phyloP scores from a whole-genome alignment of 2,113 vertebrate genomes.

The Empidonax alnorum region DNA sequence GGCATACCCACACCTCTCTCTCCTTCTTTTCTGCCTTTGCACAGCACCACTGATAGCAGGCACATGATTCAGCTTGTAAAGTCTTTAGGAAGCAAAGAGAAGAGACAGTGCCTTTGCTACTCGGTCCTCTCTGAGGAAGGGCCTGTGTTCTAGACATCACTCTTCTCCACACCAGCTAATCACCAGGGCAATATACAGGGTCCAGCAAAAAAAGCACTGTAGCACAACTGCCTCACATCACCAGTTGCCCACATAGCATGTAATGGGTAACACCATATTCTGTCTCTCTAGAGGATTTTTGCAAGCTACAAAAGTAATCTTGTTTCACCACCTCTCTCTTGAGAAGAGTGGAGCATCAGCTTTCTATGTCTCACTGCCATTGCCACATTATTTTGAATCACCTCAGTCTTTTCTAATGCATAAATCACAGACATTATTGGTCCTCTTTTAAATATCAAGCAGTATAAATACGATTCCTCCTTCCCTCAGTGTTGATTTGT shows the following conservation, averaged over 20 bases:
- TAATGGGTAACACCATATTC: background rate
- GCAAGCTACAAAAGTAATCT: background rate
- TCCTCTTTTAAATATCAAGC: background rate
- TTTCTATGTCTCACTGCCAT: background rate
- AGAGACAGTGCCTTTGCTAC: background rate
- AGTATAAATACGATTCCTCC: background rate
- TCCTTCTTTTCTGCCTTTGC: background rate
- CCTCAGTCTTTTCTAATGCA: background rate
- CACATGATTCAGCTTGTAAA: background rate
- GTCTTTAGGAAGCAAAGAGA: background rate
- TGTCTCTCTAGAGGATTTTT: background rate
- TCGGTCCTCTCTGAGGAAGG: background rate
- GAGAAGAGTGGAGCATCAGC: background rate
- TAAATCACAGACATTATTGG: background rate
- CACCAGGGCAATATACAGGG: background rate
- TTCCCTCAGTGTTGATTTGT: background rate
- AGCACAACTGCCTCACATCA: background rate
- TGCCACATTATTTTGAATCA: background rate
- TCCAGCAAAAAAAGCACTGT: background rate
- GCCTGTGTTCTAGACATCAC: background rate
- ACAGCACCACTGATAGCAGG: background rate
- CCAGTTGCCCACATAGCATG: background rate
- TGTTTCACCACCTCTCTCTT: background rate
- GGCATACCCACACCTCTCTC: background rate
- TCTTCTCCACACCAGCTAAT: background rate